Conservation (phyloP, 37 sponge, comb jelly and placozoan species). For the Petrosia ficiformis region DNA sequence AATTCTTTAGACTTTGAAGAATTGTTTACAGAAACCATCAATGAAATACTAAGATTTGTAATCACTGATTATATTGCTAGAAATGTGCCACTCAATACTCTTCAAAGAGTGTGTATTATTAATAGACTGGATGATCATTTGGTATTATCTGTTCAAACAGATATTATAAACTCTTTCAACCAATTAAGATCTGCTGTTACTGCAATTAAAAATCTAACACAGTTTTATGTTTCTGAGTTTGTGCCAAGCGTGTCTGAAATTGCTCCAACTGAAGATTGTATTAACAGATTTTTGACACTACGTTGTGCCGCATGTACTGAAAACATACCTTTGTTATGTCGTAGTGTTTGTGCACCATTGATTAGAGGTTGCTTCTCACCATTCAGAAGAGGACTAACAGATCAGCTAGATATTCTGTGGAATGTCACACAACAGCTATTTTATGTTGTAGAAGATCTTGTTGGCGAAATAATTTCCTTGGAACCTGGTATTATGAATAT, state of each 20-base stretch:
- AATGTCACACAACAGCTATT: neutral
- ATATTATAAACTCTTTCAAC: too few relatives aligned
- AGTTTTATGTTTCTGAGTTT: too few relatives aligned
- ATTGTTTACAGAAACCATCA: too few relatives aligned
- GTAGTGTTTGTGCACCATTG: conserved; percentile 8
- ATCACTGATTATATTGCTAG: too few relatives aligned
- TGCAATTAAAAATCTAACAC: too few relatives aligned
- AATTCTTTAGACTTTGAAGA: too few relatives aligned
- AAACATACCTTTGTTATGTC: conserved; percentile 5
- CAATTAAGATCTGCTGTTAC: too few relatives aligned
- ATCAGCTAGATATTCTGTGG: conserved; percentile 26
- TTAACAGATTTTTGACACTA: conserved; percentile 23
- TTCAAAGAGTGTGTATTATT: neutral
- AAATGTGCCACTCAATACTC: neutral
- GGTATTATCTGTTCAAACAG: too few relatives aligned
- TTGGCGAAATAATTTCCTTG: neutral
- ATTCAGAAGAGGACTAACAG: conserved; percentile 13
- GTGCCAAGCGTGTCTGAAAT: too few relatives aligned
- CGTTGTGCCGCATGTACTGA: conserved; percentile 13
- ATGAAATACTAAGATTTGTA: too few relatives aligned
- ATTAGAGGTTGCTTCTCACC: conserved; percentile 36
- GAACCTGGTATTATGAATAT: neutral
- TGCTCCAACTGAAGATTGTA: too few relatives aligned
- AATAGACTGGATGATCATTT: too few relatives aligned
- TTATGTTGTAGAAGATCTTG: neutral